Evolutionary conservation across 2,797 vertebrate genomes (phyloP).

Genomic region (Triplophysa bombifrons): DNA sequence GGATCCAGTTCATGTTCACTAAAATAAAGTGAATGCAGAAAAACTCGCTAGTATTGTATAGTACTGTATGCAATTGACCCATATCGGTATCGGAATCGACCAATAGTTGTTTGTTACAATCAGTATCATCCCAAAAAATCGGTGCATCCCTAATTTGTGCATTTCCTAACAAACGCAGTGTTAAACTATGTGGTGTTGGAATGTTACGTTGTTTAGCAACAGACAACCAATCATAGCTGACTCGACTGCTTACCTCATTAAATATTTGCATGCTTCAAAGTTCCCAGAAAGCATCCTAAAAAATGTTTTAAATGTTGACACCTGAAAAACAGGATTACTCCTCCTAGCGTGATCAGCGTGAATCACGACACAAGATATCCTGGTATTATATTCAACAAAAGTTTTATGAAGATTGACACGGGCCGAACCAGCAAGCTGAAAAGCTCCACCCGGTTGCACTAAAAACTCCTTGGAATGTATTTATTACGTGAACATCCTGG

Average conservation of each 20-base stretch:
- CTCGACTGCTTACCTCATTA: neutral
- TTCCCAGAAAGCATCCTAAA: too few species aligned
- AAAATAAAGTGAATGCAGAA: too few species aligned
- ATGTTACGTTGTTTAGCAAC: neutral
- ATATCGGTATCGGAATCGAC: too few species aligned
- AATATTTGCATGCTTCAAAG: neutral
- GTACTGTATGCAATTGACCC: too few species aligned
- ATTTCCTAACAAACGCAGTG: too few species aligned
- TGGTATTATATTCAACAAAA: neutral
- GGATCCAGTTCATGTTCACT: too few species aligned
- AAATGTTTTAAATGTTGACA: neutral
- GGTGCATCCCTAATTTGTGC: too few species aligned
- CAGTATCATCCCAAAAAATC: too few species aligned
- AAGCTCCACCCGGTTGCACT: neutral
- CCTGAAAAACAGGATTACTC: neutral
- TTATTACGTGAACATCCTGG: neutral
- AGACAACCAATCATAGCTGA: neutral
- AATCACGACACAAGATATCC: neutral
- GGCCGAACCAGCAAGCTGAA: neutral
- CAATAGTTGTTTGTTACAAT: too few species aligned
- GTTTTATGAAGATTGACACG: conserved; percentile 6
- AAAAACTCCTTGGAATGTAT: conserved; percentile 5
- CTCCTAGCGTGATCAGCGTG: neutral
- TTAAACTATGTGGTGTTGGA: neutral
- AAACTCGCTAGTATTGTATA: too few species aligned